Percentiles rank a stretch among this genome's conserved stretches.
phyloP scores from a whole-genome alignment of 2,113 vertebrate genomes.

The Smithornis capensis region DNA sequence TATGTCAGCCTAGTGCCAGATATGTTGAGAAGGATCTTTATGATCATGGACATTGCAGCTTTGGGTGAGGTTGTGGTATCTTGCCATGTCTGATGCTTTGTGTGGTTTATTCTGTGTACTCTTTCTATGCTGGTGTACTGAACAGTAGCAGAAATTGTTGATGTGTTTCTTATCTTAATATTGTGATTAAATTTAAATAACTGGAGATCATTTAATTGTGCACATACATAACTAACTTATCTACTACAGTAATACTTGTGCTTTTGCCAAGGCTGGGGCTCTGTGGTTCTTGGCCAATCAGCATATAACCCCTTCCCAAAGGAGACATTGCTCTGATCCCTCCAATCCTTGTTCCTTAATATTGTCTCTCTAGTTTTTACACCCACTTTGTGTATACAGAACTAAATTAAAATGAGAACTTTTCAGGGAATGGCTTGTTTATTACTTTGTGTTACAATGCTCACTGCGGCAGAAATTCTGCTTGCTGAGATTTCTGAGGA shows the following conservation, averaged over 20 bases:
- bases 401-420: constrained; percentile 1
- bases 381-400: neutral
- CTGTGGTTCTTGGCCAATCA: neutral
- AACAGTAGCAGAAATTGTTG: neutral
- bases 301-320: neutral
- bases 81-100: neutral
- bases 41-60: neutral
- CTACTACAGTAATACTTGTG: neutral
- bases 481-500: constrained; percentile 21
- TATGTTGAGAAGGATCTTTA: neutral
- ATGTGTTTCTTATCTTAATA: constrained; percentile 12
- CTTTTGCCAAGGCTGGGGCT: neutral
- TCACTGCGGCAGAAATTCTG: neutral
- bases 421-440: constrained; percentile 22
- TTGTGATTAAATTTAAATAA: constrained; percentile 15
- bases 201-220: constrained; percentile 2
- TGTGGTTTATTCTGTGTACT: neutral
- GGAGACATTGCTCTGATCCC: neutral
- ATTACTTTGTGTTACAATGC: neutral
- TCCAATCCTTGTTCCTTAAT: neutral
- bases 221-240: neutral
- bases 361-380: constrained; percentile 4
- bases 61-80: neutral
- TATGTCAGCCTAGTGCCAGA: neutral
- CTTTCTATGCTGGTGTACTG: neutral